Conservation (phyloP, 2,797 vertebrate species). For the Strix occidentalis region DNA sequence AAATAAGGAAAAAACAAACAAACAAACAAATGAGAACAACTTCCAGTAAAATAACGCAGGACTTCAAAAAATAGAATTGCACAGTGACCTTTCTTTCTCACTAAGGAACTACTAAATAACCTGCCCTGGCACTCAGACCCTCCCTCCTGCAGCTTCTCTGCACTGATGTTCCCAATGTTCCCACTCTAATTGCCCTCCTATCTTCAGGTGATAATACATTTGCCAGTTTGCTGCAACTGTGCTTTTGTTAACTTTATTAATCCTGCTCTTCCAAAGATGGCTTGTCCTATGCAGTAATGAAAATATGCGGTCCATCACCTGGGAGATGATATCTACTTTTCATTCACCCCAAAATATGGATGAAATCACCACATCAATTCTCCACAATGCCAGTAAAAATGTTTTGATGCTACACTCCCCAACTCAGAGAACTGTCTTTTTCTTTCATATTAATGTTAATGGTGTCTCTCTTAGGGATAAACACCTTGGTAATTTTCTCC, state of each 20-base stretch:
- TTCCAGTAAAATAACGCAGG: background rate
- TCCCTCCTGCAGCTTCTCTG: background rate
- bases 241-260: slow-evolving; percentile 38
- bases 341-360: background rate
- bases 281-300: background rate
- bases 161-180: background rate
- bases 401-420: background rate
- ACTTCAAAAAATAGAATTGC: background rate
- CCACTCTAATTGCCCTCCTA: background rate
- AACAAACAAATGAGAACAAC: background rate
- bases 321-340: background rate
- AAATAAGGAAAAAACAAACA: background rate
- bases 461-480: slow-evolving; percentile 20
- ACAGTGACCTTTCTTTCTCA: background rate
- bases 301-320: background rate
- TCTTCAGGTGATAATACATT: background rate
- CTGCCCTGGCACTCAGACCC: background rate
- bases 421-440: slow-evolving; percentile 13
- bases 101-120: background rate
- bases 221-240: background rate
- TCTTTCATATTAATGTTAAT: slow-evolving; percentile 38
- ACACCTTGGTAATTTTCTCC: slow-evolving; percentile 52
- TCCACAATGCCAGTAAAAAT: background rate
- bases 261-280: background rate
- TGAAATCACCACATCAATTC: background rate